Conservation (phyloP, 2,113 vertebrate species). For the Anser cygnoides region DNA sequence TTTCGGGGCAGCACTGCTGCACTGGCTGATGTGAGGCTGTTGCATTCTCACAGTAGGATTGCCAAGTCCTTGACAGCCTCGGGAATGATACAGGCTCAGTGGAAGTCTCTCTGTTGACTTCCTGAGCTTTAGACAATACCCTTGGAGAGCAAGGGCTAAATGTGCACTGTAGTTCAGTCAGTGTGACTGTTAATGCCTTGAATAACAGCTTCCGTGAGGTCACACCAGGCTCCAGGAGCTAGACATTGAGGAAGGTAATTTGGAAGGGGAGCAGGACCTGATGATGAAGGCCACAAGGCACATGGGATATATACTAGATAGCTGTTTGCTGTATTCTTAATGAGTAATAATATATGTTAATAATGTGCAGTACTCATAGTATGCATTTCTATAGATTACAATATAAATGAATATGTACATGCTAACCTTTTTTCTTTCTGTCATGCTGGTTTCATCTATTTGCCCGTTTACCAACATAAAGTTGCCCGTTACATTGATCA, state of each 20-base stretch:
- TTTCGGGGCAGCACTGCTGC: neutral
- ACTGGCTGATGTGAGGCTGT: neutral
- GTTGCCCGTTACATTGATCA: neutral
- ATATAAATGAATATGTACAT: no score
- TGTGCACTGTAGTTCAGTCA: fast-evolving
- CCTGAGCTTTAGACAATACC: neutral
- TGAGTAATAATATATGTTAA: neutral
- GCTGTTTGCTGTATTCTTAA: neutral
- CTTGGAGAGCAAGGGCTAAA: neutral
- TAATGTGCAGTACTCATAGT: fast-evolving
- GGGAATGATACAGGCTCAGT: neutral
- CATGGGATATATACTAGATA: neutral
- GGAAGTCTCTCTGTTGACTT: neutral
- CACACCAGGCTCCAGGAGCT: neutral
- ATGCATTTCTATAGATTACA: neutral
- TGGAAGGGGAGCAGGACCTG: neutral
- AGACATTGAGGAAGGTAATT: neutral
- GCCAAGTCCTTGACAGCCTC: neutral
- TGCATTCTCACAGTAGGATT: neutral
- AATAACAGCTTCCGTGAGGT: neutral
- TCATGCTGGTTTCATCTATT: neutral
- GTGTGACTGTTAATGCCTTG: neutral
- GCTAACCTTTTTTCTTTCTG: neutral
- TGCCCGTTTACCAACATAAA: neutral
- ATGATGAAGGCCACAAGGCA: neutral